Conservation (phyloP, 2,888 invertebrate species). For the Noctua janthe region DNA sequence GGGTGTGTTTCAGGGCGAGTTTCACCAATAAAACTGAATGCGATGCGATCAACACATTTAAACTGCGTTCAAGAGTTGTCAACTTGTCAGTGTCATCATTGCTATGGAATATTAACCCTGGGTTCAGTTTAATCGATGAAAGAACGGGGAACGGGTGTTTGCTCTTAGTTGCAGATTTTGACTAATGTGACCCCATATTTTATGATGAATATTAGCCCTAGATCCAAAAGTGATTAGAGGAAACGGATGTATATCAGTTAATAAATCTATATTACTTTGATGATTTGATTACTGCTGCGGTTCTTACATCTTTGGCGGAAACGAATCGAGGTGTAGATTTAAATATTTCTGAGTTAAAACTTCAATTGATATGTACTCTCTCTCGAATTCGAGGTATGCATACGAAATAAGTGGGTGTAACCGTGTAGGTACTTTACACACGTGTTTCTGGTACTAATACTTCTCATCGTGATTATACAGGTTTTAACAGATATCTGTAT, state of each 20-base stretch:
- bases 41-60: not conserved
- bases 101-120: not conserved
- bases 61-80: not conserved
- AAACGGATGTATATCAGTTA: constrained; percentile 56
- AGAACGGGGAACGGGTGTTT: too few relatives aligned
- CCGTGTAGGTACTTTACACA: not conserved
- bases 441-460: constrained; percentile 26
- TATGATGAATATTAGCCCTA: constrained; percentile 16
- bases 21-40: not conserved
- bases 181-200: constrained; percentile 14
- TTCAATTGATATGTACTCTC: constrained; percentile 36
- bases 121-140: not conserved
- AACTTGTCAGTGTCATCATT: not conserved
- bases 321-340: constrained; percentile 38
- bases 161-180: not conserved
- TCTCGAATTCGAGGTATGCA: constrained; percentile 20
- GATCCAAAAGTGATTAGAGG: constrained; percentile 3
- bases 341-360: constrained; percentile 61
- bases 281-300: constrained; percentile 37
- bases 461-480: not conserved
- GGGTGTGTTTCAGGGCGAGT: not conserved
- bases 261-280: constrained; percentile 55
- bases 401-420: not conserved
- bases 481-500: constrained; percentile 4
- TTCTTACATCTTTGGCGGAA: constrained; percentile 53